These are phyloP conservation scores for Apistogramma diplotaenia DNA, from an alignment of 2,113 vertebrate genomes.

Conservation along the genomic window DNA sequence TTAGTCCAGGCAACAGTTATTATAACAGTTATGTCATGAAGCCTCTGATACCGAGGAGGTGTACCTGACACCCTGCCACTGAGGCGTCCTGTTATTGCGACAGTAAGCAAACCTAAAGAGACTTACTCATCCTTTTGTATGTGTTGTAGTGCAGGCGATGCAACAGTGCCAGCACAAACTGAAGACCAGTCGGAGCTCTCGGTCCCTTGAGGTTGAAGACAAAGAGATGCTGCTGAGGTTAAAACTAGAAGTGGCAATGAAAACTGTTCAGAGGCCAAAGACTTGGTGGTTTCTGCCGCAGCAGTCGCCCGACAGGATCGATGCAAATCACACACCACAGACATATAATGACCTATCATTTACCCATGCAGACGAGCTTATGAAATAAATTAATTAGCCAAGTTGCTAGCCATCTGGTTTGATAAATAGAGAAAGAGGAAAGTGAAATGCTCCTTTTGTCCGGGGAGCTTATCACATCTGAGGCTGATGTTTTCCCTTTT, in stretches of 20 bases:
- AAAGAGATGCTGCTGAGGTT: not conserved
- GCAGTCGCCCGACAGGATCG: not conserved
- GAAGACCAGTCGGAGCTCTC: too few species aligned
- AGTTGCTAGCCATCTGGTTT: accelerated
- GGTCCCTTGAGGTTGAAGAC: not conserved
- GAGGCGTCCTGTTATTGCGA: not conserved
- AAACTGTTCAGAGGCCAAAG: not conserved
- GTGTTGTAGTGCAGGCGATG: accelerated
- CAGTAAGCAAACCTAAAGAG: not conserved
- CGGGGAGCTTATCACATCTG: not conserved
- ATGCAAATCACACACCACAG: not conserved
- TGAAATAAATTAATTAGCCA: not conserved
- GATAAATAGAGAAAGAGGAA: not conserved
- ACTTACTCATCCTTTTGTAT: not conserved
- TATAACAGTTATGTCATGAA: not conserved
- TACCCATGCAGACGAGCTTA: accelerated
- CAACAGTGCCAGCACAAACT: not conserved
- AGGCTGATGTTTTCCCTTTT: not conserved
- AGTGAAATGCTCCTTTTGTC: not conserved
- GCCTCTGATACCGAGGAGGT: not conserved
- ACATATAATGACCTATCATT: accelerated
- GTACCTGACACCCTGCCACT: not conserved
- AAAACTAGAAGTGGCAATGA: not conserved
- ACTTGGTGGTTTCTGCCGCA: too few species aligned
- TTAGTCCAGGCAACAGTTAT: not conserved